Conservation (phyloP, 2,888 invertebrate genomes). For the Agonopterix arenella region DNA sequence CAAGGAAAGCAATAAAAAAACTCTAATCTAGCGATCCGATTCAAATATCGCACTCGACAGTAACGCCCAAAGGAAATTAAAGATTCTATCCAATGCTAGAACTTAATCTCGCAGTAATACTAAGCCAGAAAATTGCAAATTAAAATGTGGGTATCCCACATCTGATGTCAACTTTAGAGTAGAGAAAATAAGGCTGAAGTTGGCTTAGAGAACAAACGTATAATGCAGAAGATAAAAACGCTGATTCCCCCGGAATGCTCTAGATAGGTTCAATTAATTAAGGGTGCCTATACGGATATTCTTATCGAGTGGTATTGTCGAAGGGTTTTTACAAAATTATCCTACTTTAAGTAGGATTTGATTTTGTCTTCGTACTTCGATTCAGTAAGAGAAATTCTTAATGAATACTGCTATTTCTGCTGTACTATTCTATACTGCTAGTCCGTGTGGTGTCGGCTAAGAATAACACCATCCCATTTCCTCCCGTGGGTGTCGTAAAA, state of each 20-base stretch:
- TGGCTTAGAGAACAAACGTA: slow-evolving; percentile 8
- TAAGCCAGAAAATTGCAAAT: slow-evolving; percentile 72
- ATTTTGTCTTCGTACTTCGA: too few species aligned
- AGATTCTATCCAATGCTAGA: slow-evolving; percentile 68
- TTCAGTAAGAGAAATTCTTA: too few species aligned
- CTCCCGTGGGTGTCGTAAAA: too few species aligned
- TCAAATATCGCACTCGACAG: slow-evolving; percentile 48
- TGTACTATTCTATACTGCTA: too few species aligned
- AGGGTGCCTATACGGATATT: slow-evolving; percentile 42
- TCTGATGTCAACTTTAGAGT: slow-evolving; percentile 17
- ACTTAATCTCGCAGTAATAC: slow-evolving; percentile 65
- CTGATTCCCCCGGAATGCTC: slow-evolving; percentile 47
- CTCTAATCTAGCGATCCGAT: slow-evolving; percentile 31
- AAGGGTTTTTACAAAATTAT: slow-evolving; percentile 7
- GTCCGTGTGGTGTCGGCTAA: too few species aligned
- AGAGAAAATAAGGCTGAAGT: slow-evolving; percentile 16
- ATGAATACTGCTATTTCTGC: too few species aligned
- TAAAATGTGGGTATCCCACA: slow-evolving; percentile 32
- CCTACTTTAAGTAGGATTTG: not conserved
- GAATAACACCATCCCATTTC: too few species aligned
- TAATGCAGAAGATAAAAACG: slow-evolving; percentile 55
- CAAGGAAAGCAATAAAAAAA: slow-evolving; percentile 14
- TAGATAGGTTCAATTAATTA: slow-evolving; percentile 66
- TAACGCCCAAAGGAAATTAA: slow-evolving; percentile 66
- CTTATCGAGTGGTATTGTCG: slow-evolving; percentile 34